Conservation (phyloP, 1,140 invertebrate species). For the Adoxophyes honmai region DNA sequence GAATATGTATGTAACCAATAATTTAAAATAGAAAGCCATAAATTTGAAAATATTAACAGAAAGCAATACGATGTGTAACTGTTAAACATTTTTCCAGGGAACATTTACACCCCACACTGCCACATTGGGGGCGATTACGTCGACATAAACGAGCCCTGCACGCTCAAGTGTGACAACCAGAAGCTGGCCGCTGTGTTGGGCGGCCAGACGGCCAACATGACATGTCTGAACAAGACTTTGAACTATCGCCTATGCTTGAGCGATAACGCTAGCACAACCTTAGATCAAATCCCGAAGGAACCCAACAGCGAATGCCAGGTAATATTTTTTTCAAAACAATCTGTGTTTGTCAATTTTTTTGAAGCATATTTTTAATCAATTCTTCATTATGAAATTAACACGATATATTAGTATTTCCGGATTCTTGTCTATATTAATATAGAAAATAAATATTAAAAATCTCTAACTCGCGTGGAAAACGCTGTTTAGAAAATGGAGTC, state of each 20-base stretch:
- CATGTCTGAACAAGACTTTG: conserved; percentile 16
- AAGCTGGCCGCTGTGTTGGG: conserved; percentile 27
- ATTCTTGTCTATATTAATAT: too few relatives aligned
- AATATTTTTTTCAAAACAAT: conserved; percentile 1
- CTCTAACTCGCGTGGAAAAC: too few relatives aligned
- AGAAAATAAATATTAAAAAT: too few relatives aligned
- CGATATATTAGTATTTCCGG: too few relatives aligned
- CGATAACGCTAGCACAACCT: neutral
- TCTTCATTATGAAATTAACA: too few relatives aligned
- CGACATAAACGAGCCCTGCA: conserved; percentile 49
- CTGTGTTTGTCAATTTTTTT: too few relatives aligned
- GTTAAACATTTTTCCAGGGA: conserved; percentile 32
- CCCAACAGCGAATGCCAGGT: conserved; percentile 11
- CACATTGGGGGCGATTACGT: conserved; percentile 39
- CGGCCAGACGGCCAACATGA: conserved; percentile 21
- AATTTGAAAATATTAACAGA: too few relatives aligned
- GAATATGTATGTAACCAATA: too few relatives aligned
- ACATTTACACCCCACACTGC: conserved; percentile 40
- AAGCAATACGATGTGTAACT: too few relatives aligned
- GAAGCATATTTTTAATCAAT: too few relatives aligned
- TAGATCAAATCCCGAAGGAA: neutral
- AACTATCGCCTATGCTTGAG: conserved; percentile 20
- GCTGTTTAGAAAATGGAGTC: too few relatives aligned
- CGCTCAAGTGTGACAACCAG: conserved; percentile 37
- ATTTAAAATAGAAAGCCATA: too few relatives aligned